Evolutionary conservation across 1,140 invertebrate species (phyloP).

Genomic region (Pseudomyrmex concolor): DNA sequence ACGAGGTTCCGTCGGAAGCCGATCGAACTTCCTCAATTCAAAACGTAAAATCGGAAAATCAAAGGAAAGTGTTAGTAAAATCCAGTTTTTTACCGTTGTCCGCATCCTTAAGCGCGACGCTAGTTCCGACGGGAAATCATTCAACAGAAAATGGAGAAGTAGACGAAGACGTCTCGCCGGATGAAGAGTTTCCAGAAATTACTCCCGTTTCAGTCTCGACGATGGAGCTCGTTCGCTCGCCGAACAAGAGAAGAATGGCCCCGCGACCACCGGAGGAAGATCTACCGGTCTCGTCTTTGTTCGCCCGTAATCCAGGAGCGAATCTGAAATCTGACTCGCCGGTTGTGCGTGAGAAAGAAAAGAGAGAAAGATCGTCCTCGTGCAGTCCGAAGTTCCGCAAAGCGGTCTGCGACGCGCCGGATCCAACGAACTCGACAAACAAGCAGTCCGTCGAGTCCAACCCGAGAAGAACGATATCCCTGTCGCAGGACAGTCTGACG

Average conservation of each 20-base stretch:
- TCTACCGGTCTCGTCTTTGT: slow-evolving; percentile 75
- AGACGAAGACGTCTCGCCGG: background rate
- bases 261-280: slow-evolving; percentile 89
- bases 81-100: slow-evolving; percentile 4
- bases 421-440: slow-evolving; percentile 84
- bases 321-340: slow-evolving; percentile 88
- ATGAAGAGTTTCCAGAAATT: slow-evolving; percentile 53
- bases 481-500: slow-evolving; percentile 90
- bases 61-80: background rate
- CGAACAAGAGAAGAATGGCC: slow-evolving; percentile 87
- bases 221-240: slow-evolving; percentile 80
- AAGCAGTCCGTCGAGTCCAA: slow-evolving; percentile 87
- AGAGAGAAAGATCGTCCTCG: slow-evolving; percentile 88
- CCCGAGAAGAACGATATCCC: slow-evolving; percentile 88
- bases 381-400: slow-evolving; percentile 88
- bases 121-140: background rate
- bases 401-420: slow-evolving; percentile 78
- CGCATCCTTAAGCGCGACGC: background rate
- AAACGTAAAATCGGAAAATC: slow-evolving; percentile 12
- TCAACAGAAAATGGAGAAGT: background rate
- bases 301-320: slow-evolving; percentile 86
- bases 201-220: slow-evolving; percentile 32
- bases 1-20: slow-evolving; percentile 9
- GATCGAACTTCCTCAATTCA: background rate
- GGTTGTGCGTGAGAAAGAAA: slow-evolving; percentile 90